Base-by-base conservation (phyloP, 2,113 vertebrate species). In the Actenoides hombroni region DNA sequence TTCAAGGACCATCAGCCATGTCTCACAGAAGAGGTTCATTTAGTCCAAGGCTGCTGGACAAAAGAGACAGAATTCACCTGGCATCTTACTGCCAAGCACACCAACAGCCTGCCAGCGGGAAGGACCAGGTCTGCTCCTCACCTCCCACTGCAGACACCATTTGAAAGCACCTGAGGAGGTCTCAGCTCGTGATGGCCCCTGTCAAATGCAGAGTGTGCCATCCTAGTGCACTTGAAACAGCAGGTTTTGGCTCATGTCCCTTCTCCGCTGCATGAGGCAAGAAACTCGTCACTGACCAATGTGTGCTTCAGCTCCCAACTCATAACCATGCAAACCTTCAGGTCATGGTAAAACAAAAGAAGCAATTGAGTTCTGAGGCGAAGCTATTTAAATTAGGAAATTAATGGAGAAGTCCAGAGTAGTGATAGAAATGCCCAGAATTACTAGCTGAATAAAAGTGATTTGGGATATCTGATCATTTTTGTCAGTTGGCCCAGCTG, bases 401-500 rank as follows among this genome's bases (percentile, higher is more conserved):
- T 57, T 65, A 28, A 13, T n/a, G 18, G 74, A 57, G 78, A 88
- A 93, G 85, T 74, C 37, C 40, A 56, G 42, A 48, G 37, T 11
- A 79, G 70, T 59, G 48, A 57, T 53, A 79, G 79, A 75, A 86
- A 86, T 59, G 17, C 16, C 56, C 39, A 2, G 73, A 54, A 88
- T 67, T 51, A 48, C 59, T 44, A 46, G 39, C 19, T 95, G 54
- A 91, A 65, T 63, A 25, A 23, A 83, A 92, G 33, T 53, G 13
- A 25, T 88, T 68, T 37, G 46, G 61, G 64, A 25, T 84, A 92
- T 37, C 76, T 71, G 83, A 82, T 90, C 1, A 35, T 57, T 88
- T 93, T 95, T 94, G 84, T 92, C 94, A 90, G 77, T 51, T 70
- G 57, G 74, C 60, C 93, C 88, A 83, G 76, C 77, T 82, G 80